Base-by-base conservation (phyloP, 2,797 vertebrate genomes). In the Acanthopagrus latus region DNA sequence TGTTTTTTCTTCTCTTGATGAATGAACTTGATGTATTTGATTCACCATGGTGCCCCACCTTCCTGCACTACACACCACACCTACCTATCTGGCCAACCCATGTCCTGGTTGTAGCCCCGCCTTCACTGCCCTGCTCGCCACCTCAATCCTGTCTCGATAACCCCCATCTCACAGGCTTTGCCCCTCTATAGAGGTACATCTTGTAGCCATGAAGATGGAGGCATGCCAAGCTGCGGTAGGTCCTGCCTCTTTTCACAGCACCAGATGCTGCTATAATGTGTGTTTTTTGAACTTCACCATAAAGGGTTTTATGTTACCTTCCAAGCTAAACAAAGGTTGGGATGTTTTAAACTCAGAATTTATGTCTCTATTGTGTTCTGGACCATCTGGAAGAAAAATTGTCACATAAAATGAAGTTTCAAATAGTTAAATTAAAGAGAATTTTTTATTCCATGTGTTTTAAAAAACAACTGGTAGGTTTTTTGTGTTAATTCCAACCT, bases 161-260 rank as follows among this genome's bases (percentile, higher is more conserved):
- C 94, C 95, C 95, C 95, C 95, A 96, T 96, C 95, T 96, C 96
- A 91, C 97, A 98, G 97, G 96, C 96, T 94, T 95, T 95, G 91
- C 95, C 95, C 95, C 93, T 94, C 93, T 94, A 92, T 96, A 97
- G 74, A 95, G 95, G 95, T 94, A 95, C 92, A 78, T 93, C 94
- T 94, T 93, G 92, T 97, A 95, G 95, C 93, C 96, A 95, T 83
- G 94, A 94, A 86, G 95, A 95, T 92, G 96, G 96, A 95, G 93
- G 95, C 94, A 91, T 91, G 94, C 95, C 69, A 80, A 86, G 93
- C 93, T 94, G 95, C 95, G 97, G 97, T 99, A 98, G 95, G 97
- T 97, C 87, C 75, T 83, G 97, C 87, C 75, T 84, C 76, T 74
- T 76, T 71, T 62, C 84, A 59, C 56, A 64, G 76, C 76, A 60